These are phyloP conservation scores for Strix aluco DNA, from an alignment of 2,113 vertebrate species.

Conservation along the genomic window DNA sequence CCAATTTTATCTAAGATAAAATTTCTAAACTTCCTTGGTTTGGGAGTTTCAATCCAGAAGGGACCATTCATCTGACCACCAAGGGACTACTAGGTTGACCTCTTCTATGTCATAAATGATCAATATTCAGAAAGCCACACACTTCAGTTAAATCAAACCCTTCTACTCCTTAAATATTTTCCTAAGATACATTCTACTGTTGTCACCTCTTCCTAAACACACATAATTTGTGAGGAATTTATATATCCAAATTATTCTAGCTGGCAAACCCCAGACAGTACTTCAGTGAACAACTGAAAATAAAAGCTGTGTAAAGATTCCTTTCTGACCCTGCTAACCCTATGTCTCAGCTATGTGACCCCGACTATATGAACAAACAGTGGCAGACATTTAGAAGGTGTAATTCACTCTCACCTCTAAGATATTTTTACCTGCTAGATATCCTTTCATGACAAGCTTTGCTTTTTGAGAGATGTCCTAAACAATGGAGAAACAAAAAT, in stretches of 20 bases:
- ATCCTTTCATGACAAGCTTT: background rate
- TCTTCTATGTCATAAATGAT: background rate
- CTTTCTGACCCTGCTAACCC: background rate
- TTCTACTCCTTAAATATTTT: background rate
- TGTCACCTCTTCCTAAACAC: background rate
- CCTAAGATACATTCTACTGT: background rate
- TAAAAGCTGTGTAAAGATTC: background rate
- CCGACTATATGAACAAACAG: background rate
- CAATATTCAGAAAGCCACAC: background rate
- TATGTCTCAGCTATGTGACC: background rate
- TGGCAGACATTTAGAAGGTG: background rate
- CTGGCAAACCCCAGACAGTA: background rate
- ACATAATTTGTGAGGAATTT: background rate
- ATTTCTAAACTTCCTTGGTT: background rate
- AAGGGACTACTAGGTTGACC: background rate
- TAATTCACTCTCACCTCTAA: background rate
- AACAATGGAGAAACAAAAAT: background rate
- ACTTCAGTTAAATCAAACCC: background rate
- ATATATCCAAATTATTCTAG: background rate
- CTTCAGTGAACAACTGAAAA: background rate
- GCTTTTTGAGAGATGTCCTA: background rate
- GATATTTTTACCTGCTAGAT: background rate
- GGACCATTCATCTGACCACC: background rate
- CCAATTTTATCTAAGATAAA: background rate
- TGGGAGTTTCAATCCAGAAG: background rate